Base-by-base conservation (phyloP, 2,113 vertebrate genomes). In the Barnardius zonarius region DNA sequence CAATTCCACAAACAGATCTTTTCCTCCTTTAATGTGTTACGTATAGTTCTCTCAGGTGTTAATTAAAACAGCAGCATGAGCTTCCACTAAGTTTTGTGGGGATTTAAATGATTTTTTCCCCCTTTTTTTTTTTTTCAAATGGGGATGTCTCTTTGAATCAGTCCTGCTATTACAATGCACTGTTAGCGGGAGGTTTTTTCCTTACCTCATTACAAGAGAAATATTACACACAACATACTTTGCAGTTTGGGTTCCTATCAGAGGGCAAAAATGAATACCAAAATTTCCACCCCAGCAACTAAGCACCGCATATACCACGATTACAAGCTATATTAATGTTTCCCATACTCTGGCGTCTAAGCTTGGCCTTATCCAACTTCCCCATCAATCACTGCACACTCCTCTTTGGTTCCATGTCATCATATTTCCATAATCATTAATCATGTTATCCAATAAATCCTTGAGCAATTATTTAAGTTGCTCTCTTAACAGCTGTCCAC, bases 371-470 rank as follows among this genome's bases (percentile, higher is more conserved):
- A 83, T 85, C 80, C 83, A 73, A 37, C 72, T 93, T 95, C 51
- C 74, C 79, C 88, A 97, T 97, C 95, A 96, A 90, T 97, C 96
- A 94, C 67, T 85, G 73, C 83, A 44, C 59, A 30, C 83, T 87
- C 76, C 51, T 90, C 70, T 92, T 92, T 96, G 73, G 79, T 93
- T 95, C 93, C 90, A 33, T 89, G 90, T 94, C 93, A 96, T 97
- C 94, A 80, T 97, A 95, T 96, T 96, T 97, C 90, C 93, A 95
- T 92, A 95, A 95, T 92, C 97, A 97, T 97, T 96, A 96, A 97
- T 97, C 97, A 96, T 89, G 67, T 92, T 96, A 87, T 25, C 92
- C 93, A 92, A 75, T 83, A 96, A 90, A 96, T 96, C 82, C 88
- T 93, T 76, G 90, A 92, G 90, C 94, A 93, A 92, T 97, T 96